Conservation (phyloP, 2,113 vertebrate species). For the Bubalus kerabau region DNA sequence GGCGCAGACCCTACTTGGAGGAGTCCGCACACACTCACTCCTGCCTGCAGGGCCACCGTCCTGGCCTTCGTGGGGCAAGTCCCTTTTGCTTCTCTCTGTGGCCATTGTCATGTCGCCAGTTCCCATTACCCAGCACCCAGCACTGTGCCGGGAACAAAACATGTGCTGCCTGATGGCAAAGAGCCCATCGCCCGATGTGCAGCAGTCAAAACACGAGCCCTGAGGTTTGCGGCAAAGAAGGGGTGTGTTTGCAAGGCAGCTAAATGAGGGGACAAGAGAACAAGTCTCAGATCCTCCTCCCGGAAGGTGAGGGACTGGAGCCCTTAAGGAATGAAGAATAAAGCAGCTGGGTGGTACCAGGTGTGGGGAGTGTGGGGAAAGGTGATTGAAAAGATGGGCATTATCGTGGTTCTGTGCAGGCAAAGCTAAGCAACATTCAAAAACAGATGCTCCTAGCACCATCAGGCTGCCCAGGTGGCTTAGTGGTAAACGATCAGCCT, state of each 20-base stretch:
- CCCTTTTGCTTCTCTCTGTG: background rate
- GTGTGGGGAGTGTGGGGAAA: background rate
- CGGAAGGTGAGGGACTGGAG: background rate
- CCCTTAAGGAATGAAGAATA: background rate
- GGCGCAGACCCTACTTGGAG: background rate
- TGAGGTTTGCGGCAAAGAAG: background rate
- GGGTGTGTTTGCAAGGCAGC: background rate
- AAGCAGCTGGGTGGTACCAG: background rate
- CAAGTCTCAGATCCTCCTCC: background rate
- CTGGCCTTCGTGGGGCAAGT: background rate
- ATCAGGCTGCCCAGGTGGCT: background rate
- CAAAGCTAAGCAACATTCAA: background rate
- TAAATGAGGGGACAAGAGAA: background rate
- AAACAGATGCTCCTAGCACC: background rate
- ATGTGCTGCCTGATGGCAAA: background rate
- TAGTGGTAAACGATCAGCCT: background rate
- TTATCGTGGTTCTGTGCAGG: background rate
- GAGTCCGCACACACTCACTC: background rate
- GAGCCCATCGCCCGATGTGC: background rate
- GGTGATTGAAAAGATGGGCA: background rate
- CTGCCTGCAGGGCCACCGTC: background rate
- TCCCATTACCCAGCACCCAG: background rate
- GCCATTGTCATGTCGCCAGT: rapidly evolving
- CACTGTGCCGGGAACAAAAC: rapidly evolving
- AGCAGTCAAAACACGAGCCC: background rate